Conservation (phyloP, 2,113 vertebrate genomes). For the Callocephalon fimbriatum region DNA sequence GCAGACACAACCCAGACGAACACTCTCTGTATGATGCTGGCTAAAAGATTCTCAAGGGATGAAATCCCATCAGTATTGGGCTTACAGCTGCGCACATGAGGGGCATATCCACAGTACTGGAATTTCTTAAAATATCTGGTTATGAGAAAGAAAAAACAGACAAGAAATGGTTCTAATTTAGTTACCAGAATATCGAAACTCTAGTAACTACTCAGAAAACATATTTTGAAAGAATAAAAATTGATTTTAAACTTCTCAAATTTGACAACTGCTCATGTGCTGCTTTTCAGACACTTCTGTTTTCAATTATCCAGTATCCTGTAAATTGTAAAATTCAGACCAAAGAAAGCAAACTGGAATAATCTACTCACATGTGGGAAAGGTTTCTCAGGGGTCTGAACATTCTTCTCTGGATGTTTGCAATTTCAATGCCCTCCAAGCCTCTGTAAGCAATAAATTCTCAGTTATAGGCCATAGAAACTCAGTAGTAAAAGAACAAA, state of each 20-base stretch:
- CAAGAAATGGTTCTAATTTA: background rate
- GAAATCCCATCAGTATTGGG: slow-evolving; percentile 97
- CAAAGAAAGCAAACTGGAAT: background rate
- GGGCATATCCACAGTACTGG: slow-evolving; percentile 95
- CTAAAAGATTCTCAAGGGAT: slow-evolving; percentile 93
- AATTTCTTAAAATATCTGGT: slow-evolving; percentile 97
- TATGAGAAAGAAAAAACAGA: slow-evolving; percentile 4
- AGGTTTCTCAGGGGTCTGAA: slow-evolving; percentile 90
- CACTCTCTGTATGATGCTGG: slow-evolving; percentile 92
- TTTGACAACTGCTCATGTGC: background rate
- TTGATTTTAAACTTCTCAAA: background rate
- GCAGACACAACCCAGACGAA: slow-evolving; percentile 98
- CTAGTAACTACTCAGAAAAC: background rate
- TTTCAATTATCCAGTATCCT: background rate
- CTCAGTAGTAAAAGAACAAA: background rate
- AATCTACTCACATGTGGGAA: slow-evolving; percentile 92
- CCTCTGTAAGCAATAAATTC: slow-evolving; percentile 82
- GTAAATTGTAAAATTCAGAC: background rate
- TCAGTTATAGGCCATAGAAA: slow-evolving; percentile 10
- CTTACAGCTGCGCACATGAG: slow-evolving; percentile 96
- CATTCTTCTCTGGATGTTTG: slow-evolving; percentile 92
- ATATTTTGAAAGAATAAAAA: background rate
- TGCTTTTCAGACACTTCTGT: background rate
- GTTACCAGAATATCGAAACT: background rate
- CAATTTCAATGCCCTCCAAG: slow-evolving; percentile 94